Evolutionary conservation across 2,888 invertebrate genomes (phyloP).

Genomic region (Hetaerina titia): DNA sequence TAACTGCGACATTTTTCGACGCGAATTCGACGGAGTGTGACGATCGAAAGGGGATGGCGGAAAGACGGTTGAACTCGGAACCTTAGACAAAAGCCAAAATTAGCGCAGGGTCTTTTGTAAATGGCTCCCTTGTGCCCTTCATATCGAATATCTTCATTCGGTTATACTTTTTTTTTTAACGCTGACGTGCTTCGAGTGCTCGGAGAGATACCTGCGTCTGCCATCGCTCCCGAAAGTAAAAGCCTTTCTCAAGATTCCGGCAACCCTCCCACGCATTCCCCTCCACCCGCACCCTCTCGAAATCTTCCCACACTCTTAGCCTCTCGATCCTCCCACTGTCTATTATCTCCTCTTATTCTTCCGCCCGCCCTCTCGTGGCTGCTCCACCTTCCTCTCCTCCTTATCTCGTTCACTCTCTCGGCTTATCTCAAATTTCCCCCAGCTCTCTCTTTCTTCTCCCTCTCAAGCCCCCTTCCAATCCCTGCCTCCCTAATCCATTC

Average conservation of each 20-base stretch:
- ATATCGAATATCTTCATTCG: neutral
- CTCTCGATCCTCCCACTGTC: slow-evolving; percentile 6
- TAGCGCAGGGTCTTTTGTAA: neutral
- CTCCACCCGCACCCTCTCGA: neutral
- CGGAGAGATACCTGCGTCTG: neutral
- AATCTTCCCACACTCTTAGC: neutral
- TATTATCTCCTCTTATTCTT: neutral
- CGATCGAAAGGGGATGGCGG: neutral
- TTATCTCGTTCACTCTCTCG: slow-evolving; percentile 1
- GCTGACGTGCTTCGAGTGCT: neutral
- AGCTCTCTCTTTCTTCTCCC: neutral
- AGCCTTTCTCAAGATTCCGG: neutral
- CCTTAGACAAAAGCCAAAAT: neutral
- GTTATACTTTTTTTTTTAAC: neutral
- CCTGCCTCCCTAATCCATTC: too few species aligned
- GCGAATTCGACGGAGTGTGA: neutral
- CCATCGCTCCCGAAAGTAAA: neutral
- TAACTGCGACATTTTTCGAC: neutral
- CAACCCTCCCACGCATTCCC: neutral
- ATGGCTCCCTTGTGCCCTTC: neutral
- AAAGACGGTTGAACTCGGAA: neutral
- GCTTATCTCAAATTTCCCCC: neutral
- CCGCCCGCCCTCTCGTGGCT: neutral
- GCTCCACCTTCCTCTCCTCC: neutral
- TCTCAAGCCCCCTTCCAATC: too few species aligned